phyloP scores from a whole-genome alignment of 92 coral and sea anemone genomes.

The Chrysogorgia sp. region DNA sequence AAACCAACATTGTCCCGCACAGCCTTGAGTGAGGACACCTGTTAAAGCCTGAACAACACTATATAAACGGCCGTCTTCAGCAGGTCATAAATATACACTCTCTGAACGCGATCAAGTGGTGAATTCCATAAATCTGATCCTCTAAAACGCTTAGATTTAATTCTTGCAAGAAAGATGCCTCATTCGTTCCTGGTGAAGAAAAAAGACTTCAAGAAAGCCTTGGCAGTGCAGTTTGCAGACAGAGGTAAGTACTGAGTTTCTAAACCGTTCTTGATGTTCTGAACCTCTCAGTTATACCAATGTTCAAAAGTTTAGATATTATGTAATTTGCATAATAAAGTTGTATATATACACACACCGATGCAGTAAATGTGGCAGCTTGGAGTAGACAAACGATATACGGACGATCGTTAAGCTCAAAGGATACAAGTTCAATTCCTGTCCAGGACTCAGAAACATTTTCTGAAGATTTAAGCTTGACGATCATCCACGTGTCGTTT shows the following conservation, averaged over 20 bases:
- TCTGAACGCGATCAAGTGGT: background rate
- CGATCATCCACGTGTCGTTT: too few relatives aligned
- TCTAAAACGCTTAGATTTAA: background rate
- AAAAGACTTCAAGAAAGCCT: constrained; percentile 88
- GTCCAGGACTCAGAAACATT: too few relatives aligned
- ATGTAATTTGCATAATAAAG: too few relatives aligned
- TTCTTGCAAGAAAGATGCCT: constrained; percentile 71
- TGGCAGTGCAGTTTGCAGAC: constrained; percentile 61
- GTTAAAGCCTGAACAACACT: constrained; percentile 8
- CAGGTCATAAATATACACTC: constrained; percentile 1
- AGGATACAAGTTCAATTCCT: too few relatives aligned
- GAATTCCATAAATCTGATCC: background rate
- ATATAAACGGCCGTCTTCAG: background rate
- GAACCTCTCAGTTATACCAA: too few relatives aligned
- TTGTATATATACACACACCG: too few relatives aligned
- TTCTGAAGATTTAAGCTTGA: too few relatives aligned
- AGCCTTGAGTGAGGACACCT: constrained; percentile 32
- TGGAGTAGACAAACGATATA: too few relatives aligned
- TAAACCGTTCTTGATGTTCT: background rate
- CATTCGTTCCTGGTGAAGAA: constrained; percentile 96
- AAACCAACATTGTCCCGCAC: constrained; percentile 12
- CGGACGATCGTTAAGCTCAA: too few relatives aligned
- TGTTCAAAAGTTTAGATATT: background rate
- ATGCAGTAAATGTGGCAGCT: too few relatives aligned
- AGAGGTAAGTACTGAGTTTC: constrained; percentile 73